phyloP scores from a whole-genome alignment of 1,140 invertebrate genomes.

The Thaumetopoea pityocampa region DNA sequence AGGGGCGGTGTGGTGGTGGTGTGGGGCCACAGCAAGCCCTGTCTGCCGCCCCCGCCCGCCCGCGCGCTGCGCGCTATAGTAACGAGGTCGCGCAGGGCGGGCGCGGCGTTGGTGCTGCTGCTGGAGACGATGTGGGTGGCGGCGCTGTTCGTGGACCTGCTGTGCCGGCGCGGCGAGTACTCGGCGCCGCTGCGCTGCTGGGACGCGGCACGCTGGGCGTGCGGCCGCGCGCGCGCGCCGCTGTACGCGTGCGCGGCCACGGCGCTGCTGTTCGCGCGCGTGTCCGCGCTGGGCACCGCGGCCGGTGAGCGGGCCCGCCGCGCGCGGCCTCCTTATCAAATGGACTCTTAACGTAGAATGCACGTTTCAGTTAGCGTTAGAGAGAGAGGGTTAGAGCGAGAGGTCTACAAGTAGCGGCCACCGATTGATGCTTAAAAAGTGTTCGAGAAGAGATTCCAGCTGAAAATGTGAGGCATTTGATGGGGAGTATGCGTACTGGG shows the following conservation, averaged over 20 bases:
- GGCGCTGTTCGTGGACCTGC: conserved; percentile 58
- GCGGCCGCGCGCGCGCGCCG: conserved; percentile 53
- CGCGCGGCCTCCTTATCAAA: too few species aligned
- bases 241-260: conserved; percentile 63
- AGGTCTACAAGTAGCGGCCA: too few species aligned
- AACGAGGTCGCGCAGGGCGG: conserved; percentile 33
- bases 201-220: conserved; percentile 65
- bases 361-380: too few species aligned
- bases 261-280: conserved; percentile 54
- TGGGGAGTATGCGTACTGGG: too few species aligned
- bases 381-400: too few species aligned
- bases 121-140: conserved; percentile 71
- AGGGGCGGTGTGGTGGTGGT: too few species aligned
- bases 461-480: too few species aligned
- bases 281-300: conserved; percentile 49
- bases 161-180: conserved; percentile 60
- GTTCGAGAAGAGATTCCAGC: background rate
- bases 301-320: too few species aligned
- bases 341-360: too few species aligned
- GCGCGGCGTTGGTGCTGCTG: conserved; percentile 48
- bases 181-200: conserved; percentile 57
- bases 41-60: too few species aligned
- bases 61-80: too few species aligned
- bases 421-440: background rate
- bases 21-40: too few species aligned